Conservation (phyloP, 2,888 invertebrate species). For the Zygothrica quintamaculata region DNA sequence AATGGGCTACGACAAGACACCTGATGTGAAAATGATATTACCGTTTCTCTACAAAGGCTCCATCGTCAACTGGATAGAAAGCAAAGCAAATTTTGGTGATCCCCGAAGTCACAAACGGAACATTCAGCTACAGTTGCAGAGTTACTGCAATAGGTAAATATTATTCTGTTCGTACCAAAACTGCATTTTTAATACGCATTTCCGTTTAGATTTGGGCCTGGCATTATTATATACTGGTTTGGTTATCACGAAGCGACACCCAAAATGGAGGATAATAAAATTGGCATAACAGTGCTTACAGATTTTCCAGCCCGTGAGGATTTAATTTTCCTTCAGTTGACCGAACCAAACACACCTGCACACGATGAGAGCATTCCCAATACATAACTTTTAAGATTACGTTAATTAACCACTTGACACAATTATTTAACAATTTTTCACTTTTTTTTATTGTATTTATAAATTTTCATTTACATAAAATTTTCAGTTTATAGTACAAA, state of each 20-base stretch:
- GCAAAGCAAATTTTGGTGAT: constrained; percentile 97
- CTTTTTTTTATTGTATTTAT: constrained; percentile 46
- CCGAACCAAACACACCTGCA: not conserved
- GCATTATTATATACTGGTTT: constrained; percentile 98
- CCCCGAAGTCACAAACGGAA: constrained; percentile 91
- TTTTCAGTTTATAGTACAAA: constrained; percentile 36
- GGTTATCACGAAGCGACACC: constrained; percentile 89
- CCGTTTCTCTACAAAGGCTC: constrained; percentile 94
- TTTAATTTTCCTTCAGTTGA: constrained; percentile 82
- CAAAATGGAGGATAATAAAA: constrained; percentile 87
- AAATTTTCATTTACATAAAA: constrained; percentile 58
- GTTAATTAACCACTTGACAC: constrained; percentile 4
- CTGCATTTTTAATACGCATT: not conserved
- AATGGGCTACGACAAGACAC: constrained; percentile 97
- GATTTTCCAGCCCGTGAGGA: constrained; percentile 86
- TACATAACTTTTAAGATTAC: constrained; percentile 1
- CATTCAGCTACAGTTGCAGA: constrained; percentile 92
- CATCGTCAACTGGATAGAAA: constrained; percentile 97
- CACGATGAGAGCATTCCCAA: not conserved
- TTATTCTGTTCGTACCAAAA: not conserved
- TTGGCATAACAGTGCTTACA: constrained; percentile 86
- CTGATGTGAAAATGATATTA: constrained; percentile 95
- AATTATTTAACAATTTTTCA: constrained; percentile 40
- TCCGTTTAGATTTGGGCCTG: constrained; percentile 91
- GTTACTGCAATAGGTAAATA: constrained; percentile 91